Evolutionary conservation across 2,888 invertebrate species (phyloP), one percentile per base, ranked within the genome.

Genomic region (Xestia xanthographa): DNA sequence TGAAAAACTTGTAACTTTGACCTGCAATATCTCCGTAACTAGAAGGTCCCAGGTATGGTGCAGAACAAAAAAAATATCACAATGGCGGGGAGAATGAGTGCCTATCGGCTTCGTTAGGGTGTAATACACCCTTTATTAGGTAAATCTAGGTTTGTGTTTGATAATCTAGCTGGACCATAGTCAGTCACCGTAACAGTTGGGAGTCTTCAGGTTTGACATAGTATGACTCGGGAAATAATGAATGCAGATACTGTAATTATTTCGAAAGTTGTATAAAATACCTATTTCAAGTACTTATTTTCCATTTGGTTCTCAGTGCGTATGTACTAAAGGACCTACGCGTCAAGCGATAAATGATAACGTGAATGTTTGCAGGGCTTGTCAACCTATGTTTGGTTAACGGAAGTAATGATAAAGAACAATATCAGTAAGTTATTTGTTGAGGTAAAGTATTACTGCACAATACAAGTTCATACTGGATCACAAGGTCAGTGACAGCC

Each of bases 291-390:
- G 38, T 79, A 43, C 14, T 0, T n/a, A 60, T 26, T 45, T 22
- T 14, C 4, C 29, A 11, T 38, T n/a, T 43, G 20, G 20, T 62
- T 48, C 22, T 45, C 50, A 75, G 38, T 22, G 20, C 34, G 34
- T 50, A 41, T n/a, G 2, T 43, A 50, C 56, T 73, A 9, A 81
- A 29, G 12, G 68, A 53, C 38, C 17, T 62, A 68, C 66, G 67
- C 78, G 66, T 63, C 58, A 85, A 60, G 14, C 58, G 48, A 38
- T 62, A 82, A 71, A 72, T 75, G 38, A 77, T 86, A 86, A 78
- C 26, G 62, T 29, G 66, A 72, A 69, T 83, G 43, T 85, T 85
- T 72, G 29, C 72, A 72, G 68, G 72, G 48, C 71, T 69, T 66
- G 71, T 72, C 75, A 84, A 60, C 26, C 38, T 62, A 26, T 79